A percentile compares a stretch with the other conserved stretches of the same genome.
These are phyloP conservation scores for Chymomyza amoena DNA, from an alignment of 2,888 invertebrate genomes.

Conservation along the genomic window DNA sequence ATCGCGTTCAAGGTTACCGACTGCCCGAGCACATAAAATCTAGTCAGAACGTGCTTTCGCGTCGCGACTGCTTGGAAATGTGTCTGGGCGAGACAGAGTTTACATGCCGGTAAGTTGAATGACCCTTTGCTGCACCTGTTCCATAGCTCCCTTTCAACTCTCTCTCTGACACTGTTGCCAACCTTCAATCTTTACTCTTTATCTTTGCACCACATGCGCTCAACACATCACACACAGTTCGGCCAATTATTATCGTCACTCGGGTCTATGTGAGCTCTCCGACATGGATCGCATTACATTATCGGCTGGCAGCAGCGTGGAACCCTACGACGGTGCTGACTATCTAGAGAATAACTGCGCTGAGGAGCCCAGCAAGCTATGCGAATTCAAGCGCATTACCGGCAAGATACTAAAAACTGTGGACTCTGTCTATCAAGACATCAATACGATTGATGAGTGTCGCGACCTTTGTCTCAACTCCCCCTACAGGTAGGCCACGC, in stretches of 20 bases:
- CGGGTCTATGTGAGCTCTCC: conserved; percentile 92
- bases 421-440: conserved; percentile 94
- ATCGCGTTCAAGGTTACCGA: conserved; percentile 92
- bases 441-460: conserved; percentile 92
- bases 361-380: conserved; percentile 94
- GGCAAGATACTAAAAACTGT: conserved; percentile 95
- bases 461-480: conserved; percentile 93
- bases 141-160: not conserved
- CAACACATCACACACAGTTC: conserved; percentile 82
- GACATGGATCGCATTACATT: conserved; percentile 95
- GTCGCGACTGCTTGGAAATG: conserved; percentile 93
- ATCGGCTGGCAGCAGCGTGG: conserved; percentile 89
- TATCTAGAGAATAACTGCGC: conserved; percentile 96
- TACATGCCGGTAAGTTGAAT: conserved; percentile 89
- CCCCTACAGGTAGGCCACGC: conserved; percentile 83
- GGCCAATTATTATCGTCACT: conserved; percentile 92
- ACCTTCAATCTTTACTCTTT: conserved; percentile 9
- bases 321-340: conserved; percentile 85
- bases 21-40: conserved; percentile 89
- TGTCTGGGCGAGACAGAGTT: conserved; percentile 95
- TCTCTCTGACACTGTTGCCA: not conserved
- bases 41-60: conserved; percentile 87
- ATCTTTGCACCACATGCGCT: conserved; percentile 12
- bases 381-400: conserved; percentile 93
- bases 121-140: not conserved